phyloP scores from a whole-genome alignment of 1,140 invertebrate species.

The Nylanderia fulva region DNA sequence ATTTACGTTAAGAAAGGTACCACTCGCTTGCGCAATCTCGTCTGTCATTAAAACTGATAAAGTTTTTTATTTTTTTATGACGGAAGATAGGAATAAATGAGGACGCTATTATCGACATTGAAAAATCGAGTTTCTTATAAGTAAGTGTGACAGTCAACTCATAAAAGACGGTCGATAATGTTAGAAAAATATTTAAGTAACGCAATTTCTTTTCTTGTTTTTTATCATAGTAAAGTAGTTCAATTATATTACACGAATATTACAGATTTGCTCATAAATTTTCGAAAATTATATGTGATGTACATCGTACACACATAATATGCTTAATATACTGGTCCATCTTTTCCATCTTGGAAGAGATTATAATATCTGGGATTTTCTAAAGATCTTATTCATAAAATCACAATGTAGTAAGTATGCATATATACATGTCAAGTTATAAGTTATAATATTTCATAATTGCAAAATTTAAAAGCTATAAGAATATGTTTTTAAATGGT shows the following conservation, averaged over 20 bases:
- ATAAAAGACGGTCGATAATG: neutral
- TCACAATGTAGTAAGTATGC: neutral
- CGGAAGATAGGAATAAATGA: conserved; percentile 3
- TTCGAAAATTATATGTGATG: neutral
- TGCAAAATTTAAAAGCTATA: neutral
- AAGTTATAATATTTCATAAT: neutral
- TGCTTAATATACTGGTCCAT: neutral
- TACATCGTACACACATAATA: neutral
- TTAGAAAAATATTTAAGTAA: conserved; percentile 13
- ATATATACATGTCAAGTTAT: neutral
- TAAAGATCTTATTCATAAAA: neutral
- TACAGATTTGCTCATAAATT: neutral
- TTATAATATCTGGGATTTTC: neutral
- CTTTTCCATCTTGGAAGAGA: neutral
- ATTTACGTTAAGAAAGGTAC: neutral
- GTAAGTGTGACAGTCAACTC: neutral
- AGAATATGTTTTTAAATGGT: neutral
- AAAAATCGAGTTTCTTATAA: neutral
- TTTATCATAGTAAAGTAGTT: neutral
- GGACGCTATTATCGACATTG: neutral
- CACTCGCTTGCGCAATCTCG: no score
- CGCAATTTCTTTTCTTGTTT: neutral
- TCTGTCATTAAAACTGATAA: neutral
- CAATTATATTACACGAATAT: neutral
- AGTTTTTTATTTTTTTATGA: neutral